Base-by-base conservation (phyloP, 2,888 invertebrate genomes). In the Mythimna ferrago region DNA sequence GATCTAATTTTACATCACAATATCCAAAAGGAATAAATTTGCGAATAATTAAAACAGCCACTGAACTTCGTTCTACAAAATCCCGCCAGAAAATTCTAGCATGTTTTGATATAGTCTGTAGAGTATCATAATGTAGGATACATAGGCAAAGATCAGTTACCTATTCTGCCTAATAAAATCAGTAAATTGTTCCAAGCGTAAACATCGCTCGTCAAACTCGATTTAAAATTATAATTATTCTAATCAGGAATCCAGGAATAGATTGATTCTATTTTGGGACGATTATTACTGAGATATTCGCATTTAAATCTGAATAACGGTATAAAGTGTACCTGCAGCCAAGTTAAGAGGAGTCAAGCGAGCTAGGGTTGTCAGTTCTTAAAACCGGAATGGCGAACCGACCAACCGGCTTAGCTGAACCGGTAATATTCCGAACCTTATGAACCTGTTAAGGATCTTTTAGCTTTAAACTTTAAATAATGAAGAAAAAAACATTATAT, bases 281-380 rank as follows among this genome's bases (percentile, higher is more conserved):
- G 32, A 68, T 75, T 70, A 80, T 85, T 78, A 78, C 53, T 78
- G 57, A 77, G 70, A 82, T 80, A 82, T 82, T 85, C 79, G 72
- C 81, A 67, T 77, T 81, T 79, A 82, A 84, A 88, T 86, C 82
- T 82, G 76, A 82, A 80, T 87, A 87, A 87, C 86, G 75, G 65
- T 69, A 19, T 64, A 64, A 85, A 73, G 38, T 38, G 38, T 38
- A 38, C 38, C 38, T 66, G 26, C 63, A 71, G 64, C 76, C 81
- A 86, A 78, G 78, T 80, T 76, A 76, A 81, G 73, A 63, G 65
- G 62, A 66, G 11, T 38, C 56, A 44, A 75, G 64, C 53, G 54
- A 67, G 62, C 69, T 16, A 21, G 61, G 61, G 61, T 61, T 61
- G 61, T 14, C 21, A 41, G 21, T 11, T 11, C 11, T 19, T 10